These are phyloP conservation scores for Apeltes quadracus DNA, from an alignment of 2,113 vertebrate genomes.

Conservation along the genomic window DNA sequence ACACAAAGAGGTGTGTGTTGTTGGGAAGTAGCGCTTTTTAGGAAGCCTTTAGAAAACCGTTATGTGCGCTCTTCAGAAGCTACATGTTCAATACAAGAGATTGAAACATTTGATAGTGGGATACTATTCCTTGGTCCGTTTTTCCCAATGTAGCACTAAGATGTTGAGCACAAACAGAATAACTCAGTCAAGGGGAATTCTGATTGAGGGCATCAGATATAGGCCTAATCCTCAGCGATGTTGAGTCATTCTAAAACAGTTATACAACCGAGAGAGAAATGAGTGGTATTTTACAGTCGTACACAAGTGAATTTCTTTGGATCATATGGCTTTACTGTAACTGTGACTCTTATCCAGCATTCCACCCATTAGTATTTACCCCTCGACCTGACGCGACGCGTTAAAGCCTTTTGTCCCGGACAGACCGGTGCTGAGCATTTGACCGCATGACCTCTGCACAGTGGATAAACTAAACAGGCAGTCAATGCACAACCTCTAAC, in stretches of 20 bases:
- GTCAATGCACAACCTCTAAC: background rate
- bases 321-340: slow-evolving; percentile 23
- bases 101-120: background rate
- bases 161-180: slow-evolving; percentile 41
- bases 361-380: background rate
- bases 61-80: background rate
- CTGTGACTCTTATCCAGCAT: background rate
- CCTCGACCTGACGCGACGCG: background rate
- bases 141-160: slow-evolving; percentile 31
- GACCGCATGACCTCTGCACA: slow-evolving; percentile 7
- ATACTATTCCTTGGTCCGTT: slow-evolving; percentile 13
- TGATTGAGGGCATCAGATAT: slow-evolving; percentile 47
- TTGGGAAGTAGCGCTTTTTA: background rate
- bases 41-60: background rate
- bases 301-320: slow-evolving; percentile 2
- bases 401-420: slow-evolving; percentile 5
- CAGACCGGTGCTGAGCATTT: background rate
- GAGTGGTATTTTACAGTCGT: slow-evolving; percentile 7
- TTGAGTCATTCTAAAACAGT: slow-evolving; percentile 70
- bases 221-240: slow-evolving; percentile 56
- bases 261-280: slow-evolving; percentile 53
- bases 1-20: background rate
- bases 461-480: background rate
- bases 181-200: slow-evolving; percentile 29
- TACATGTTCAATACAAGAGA: background rate